Evolutionary conservation across 1,140 invertebrate genomes (phyloP).

Genomic region (Drosophila rufa): DNA sequence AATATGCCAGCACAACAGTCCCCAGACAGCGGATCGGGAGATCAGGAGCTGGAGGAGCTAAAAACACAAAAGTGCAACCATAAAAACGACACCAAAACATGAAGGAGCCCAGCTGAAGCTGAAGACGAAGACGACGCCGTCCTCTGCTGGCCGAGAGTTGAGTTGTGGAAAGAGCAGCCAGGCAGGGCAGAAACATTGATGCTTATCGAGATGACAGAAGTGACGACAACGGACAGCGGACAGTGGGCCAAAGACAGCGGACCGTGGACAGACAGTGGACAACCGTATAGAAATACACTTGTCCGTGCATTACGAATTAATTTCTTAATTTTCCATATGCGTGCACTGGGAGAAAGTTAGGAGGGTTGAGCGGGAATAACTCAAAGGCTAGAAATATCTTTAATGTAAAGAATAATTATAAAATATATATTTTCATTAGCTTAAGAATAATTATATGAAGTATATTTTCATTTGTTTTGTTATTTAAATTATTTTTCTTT

Average conservation of each 20-base stretch:
- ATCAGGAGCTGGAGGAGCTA: constrained; percentile 51
- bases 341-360: constrained; percentile 10
- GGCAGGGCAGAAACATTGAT: constrained; percentile 79
- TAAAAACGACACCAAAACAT: constrained; percentile 81
- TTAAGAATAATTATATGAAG: too few relatives aligned
- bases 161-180: constrained; percentile 48
- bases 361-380: background rate
- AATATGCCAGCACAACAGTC: constrained; percentile 69
- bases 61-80: constrained; percentile 83
- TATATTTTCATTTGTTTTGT: background rate
- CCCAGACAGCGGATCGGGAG: constrained; percentile 24
- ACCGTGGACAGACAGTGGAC: constrained; percentile 8
- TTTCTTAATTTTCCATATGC: constrained; percentile 70
- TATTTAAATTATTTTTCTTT: background rate
- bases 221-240: constrained; percentile 55
- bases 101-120: constrained; percentile 32
- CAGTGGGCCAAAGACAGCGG: constrained; percentile 7
- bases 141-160: constrained; percentile 10
- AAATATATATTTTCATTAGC: background rate
- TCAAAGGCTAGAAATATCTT: too few relatives aligned
- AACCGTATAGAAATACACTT: constrained; percentile 42
- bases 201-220: constrained; percentile 82
- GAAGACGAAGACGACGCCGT: background rate
- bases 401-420: background rate
- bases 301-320: constrained; percentile 68